A percentile compares a stretch with the other conserved stretches of the same genome.
These are phyloP conservation scores for Rhinopomastus cyanomelas DNA, from an alignment of 2,113 vertebrate species.

Conservation along the genomic window DNA sequence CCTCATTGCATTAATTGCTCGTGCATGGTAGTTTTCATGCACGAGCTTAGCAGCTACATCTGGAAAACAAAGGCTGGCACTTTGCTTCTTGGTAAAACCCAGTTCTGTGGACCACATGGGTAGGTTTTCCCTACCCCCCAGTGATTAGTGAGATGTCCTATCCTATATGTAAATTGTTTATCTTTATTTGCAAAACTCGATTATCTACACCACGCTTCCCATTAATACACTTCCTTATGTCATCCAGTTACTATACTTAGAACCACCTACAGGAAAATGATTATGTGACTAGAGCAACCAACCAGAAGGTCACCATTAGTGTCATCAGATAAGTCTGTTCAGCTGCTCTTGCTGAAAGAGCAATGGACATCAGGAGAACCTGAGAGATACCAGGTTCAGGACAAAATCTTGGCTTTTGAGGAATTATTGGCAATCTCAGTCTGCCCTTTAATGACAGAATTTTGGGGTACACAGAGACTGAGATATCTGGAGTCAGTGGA, in stretches of 20 bases:
- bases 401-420: background rate
- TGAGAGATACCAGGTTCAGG: background rate
- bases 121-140: background rate
- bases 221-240: slow-evolving; percentile 15
- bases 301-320: background rate
- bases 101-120: background rate
- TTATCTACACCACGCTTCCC: background rate
- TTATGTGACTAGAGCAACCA: slow-evolving; percentile 32
- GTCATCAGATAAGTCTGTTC: background rate
- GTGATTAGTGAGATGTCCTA: background rate
- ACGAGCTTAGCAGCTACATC: background rate
- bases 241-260: slow-evolving; percentile 36
- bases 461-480: background rate
- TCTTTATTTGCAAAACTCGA: slow-evolving; percentile 1
- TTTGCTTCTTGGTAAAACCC: background rate
- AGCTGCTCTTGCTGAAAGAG: background rate
- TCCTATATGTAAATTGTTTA: background rate
- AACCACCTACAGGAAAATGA: slow-evolving; percentile 48
- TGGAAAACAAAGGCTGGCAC: background rate
- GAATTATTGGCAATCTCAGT: background rate
- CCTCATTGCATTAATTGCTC: background rate
- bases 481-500: background rate
- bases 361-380: background rate
- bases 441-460: background rate
- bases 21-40: background rate